Evolutionary conservation across 2,113 vertebrate species (phyloP).

Genomic region (Cyprinus carpio): DNA sequence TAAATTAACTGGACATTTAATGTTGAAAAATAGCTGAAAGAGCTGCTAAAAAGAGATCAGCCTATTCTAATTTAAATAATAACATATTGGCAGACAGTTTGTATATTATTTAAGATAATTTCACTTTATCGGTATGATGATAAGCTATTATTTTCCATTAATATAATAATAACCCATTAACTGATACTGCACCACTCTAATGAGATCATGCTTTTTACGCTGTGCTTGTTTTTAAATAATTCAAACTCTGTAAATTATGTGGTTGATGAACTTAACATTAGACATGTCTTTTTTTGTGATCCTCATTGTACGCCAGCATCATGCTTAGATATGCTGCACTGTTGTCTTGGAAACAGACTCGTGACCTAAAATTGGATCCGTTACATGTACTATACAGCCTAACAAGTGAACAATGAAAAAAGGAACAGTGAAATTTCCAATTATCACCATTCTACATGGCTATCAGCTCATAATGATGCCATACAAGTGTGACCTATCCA

Average conservation of each 20-base stretch:
- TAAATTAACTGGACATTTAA: neutral
- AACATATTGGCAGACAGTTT: neutral
- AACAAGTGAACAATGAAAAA: constrained; percentile 12
- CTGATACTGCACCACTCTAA: neutral
- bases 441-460: constrained; percentile 9
- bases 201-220: neutral
- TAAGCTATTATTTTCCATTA: neutral
- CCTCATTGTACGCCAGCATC: constrained; percentile 6
- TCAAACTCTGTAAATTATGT: neutral
- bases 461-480: neutral
- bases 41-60: neutral
- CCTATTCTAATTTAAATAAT: neutral
- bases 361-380: constrained; percentile 32
- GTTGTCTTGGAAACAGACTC: constrained; percentile 53
- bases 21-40: neutral
- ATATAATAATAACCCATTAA: neutral
- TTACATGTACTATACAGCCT: constrained; percentile 23
- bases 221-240: neutral
- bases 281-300: neutral
- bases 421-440: constrained; percentile 4
- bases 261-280: constrained; percentile 20
- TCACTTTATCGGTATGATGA: neutral
- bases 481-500: neutral
- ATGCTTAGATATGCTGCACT: constrained; percentile 21
- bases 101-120: neutral